These are phyloP conservation scores for Bombus polaris DNA, from an alignment of 1,140 invertebrate genomes.

Conservation along the genomic window DNA sequence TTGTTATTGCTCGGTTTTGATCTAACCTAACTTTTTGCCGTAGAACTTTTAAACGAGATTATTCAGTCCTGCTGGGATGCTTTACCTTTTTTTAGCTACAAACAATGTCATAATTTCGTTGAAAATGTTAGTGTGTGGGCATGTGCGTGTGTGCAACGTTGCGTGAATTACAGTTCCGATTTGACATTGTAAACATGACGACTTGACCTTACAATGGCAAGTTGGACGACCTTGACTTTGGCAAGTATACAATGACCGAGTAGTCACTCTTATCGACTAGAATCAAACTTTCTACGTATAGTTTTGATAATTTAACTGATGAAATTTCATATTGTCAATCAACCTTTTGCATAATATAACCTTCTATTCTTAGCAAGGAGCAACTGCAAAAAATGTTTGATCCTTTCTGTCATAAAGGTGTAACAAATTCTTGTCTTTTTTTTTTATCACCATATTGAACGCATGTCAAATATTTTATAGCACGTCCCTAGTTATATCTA, in stretches of 20 bases:
- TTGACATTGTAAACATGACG: slow-evolving; percentile 56
- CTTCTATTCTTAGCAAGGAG: background rate
- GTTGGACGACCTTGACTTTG: slow-evolving; percentile 60
- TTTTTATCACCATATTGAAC: background rate
- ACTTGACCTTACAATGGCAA: slow-evolving; percentile 55
- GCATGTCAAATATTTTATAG: background rate
- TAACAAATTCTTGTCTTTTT: background rate
- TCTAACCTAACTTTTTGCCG: slow-evolving; percentile 38
- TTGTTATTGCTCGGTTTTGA: background rate
- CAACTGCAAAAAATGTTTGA: background rate
- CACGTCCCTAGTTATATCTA: background rate
- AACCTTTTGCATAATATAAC: background rate
- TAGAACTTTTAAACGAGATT: slow-evolving; percentile 30
- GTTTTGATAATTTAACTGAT: background rate
- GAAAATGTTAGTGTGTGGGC: slow-evolving; percentile 39
- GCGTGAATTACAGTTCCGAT: slow-evolving; percentile 40
- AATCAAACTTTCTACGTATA: background rate
- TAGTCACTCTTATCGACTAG: slow-evolving; percentile 12
- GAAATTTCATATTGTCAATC: background rate
- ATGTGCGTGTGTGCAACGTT: slow-evolving; percentile 29
- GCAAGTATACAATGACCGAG: slow-evolving; percentile 46
- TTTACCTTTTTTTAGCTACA: slow-evolving; percentile 29
- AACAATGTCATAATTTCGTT: slow-evolving; percentile 34
- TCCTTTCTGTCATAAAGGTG: background rate
- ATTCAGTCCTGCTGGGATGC: slow-evolving; percentile 17